These are phyloP conservation scores for Temnothorax longispinosus DNA, from an alignment of 1,140 invertebrate genomes.

Conservation along the genomic window DNA sequence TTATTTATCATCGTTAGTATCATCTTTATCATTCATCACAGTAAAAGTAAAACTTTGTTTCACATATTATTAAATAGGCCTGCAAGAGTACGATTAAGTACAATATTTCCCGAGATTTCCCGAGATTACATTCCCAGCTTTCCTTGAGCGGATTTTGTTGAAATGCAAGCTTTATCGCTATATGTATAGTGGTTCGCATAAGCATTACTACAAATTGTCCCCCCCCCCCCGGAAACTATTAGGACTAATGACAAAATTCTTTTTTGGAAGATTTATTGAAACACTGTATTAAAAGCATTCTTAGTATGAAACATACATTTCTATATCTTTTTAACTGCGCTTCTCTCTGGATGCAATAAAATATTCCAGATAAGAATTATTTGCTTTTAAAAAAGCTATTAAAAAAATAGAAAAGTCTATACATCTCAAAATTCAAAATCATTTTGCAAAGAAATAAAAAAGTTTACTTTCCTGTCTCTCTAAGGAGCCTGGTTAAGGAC, in stretches of 20 bases:
- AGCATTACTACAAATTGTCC: neutral
- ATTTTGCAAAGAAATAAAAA: neutral
- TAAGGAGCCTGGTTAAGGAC: neutral
- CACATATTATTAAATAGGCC: slow-evolving; percentile 2
- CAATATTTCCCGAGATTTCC: neutral
- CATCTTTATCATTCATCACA: neutral
- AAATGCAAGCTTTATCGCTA: slow-evolving; percentile 6
- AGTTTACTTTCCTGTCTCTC: neutral
- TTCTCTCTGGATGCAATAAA: neutral
- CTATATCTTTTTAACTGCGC: neutral
- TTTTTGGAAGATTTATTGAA: neutral
- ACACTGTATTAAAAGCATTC: neutral
- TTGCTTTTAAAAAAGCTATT: neutral
- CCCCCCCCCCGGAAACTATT: neutral
- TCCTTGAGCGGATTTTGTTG: slow-evolving; percentile 22
- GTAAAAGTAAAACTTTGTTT: neutral
- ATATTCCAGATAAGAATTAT: neutral
- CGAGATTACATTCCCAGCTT: slow-evolving; percentile 18
- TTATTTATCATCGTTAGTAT: neutral
- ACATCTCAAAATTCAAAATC: no score
- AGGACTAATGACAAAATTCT: neutral
- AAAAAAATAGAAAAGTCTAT: neutral
- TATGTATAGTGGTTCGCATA: neutral
- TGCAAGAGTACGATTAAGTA: slow-evolving; percentile 6
- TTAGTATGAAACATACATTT: neutral